A percentile compares a stretch with the other conserved stretches of the same genome.
Conservation (phyloP, 2,113 vertebrate genomes). For the Dicerorhinus sumatrensis region DNA sequence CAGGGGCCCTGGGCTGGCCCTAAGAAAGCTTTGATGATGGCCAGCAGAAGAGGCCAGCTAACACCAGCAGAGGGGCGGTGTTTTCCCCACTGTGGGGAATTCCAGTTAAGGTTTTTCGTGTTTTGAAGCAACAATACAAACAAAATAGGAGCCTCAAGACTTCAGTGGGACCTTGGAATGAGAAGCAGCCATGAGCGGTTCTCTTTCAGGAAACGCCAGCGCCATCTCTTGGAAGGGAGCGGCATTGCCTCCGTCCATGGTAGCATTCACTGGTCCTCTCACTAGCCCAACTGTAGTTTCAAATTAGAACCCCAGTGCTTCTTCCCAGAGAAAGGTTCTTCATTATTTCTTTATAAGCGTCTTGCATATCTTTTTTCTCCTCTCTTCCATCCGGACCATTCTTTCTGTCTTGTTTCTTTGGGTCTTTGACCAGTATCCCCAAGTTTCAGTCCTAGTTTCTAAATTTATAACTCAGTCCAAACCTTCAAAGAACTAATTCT, state of each 20-base stretch:
- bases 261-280: fast-evolving
- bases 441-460: neutral
- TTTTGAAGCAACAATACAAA: neutral
- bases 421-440: neutral
- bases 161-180: fast-evolving
- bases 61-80: neutral
- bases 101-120: fast-evolving
- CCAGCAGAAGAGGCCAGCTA: fast-evolving
- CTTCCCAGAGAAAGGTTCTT: too few relatives aligned
- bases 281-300: neutral
- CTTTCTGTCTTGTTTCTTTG: neutral
- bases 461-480: neutral
- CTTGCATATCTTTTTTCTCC: neutral
- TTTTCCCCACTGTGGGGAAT: neutral
- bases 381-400: neutral
- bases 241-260: neutral
- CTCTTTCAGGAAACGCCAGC: neutral
- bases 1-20: neutral
- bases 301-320: neutral
- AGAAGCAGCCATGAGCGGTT: fast-evolving
- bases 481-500: neutral
- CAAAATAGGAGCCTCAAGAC: neutral
- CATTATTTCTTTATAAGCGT: neutral
- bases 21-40: neutral
- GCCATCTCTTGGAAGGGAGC: neutral